Evolutionary conservation across 2,888 invertebrate species (phyloP), one percentile per base, ranked within the genome.

Genomic region (Andrena haemorrhoa): DNA sequence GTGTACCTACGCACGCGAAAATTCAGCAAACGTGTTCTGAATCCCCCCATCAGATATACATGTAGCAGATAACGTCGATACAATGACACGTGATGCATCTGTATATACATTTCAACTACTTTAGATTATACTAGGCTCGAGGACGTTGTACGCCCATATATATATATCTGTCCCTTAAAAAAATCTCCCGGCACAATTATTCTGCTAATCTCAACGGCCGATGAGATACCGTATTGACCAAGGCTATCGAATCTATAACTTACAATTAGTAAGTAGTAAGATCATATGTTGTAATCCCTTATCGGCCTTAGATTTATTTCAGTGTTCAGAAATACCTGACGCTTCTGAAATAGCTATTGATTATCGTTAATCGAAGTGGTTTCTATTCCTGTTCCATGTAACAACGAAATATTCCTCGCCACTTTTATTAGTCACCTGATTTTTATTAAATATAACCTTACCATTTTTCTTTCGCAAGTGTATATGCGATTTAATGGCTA

Each of bases 201-300:
- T 66, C 64, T 68, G 49, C 71, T 33, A 69, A 81, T 64, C n/a
- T 10, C 64, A 23, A 23, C 51, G 29, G 29, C 35, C 10, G n/a
- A n/a, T 7, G 20, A 26, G 63, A 31, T 75, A 75, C 41, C 49
- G 41, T 35, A 26, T 58, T 51, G 66, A 69, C 72, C 75, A 81
- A 75, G 82, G 82, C 61, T 56, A 71, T 75, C 60, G 41, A 63
- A 71, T 72, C 26, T 66, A 66, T 82, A 82, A 82, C 35, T 1
- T 41, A 41, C 41, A 41, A 41, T 41, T 56, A 58, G 23, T 64
- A 56, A 70, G 58, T 58, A 56, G 26, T 26, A 35, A 64, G 41
- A 75, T 66, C 63, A 51, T 75, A n/a, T 31, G 49, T 51, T 23
- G 53, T 53, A 80, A 31, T 10, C 23, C 12, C 8, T 10, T 49